A percentile compares a stretch with the other conserved stretches of the same genome.
These are phyloP conservation scores for Takifugu flavidus DNA, from an alignment of 2,113 vertebrate genomes.

Conservation along the genomic window DNA sequence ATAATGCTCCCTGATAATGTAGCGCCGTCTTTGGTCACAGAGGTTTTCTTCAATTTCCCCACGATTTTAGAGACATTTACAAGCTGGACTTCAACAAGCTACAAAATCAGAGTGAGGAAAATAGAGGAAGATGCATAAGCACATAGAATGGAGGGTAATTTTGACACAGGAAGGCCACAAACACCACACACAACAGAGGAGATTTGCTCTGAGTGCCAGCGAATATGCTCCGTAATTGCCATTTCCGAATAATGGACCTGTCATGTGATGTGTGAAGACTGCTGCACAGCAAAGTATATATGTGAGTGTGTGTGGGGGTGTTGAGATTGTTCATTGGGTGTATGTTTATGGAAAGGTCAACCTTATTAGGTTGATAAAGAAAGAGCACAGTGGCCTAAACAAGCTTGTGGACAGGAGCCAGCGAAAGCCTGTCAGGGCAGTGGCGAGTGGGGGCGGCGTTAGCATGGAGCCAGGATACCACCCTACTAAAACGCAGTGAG, in stretches of 20 bases:
- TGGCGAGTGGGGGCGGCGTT: conserved; percentile 1
- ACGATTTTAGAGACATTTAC: conserved; percentile 34
- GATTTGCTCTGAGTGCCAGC: conserved; percentile 46
- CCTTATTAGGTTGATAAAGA: conserved; percentile 67
- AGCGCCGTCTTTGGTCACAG: conserved; percentile 6
- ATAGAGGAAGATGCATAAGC: conserved; percentile 10
- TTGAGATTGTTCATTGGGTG: conserved; percentile 43
- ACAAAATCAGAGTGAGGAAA: conserved; percentile 23
- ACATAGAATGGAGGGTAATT: conserved; percentile 22
- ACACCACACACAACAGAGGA: conserved; percentile 35
- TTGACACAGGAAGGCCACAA: conserved; percentile 28
- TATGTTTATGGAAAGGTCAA: conserved; percentile 72
- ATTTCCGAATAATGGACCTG: conserved; percentile 70
- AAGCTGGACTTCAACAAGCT: conserved; percentile 11
- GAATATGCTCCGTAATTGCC: conserved; percentile 50
- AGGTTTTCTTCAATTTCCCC: conserved; percentile 17
- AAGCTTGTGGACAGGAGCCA: conserved; percentile 47
- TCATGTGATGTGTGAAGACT: conserved; percentile 48
- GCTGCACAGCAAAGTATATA: conserved; percentile 15
- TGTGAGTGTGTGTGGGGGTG: too few relatives aligned
- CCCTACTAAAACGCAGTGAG: too few relatives aligned
- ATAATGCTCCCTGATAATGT: conserved; percentile 13
- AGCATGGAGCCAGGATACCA: too few relatives aligned
- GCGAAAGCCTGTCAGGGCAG: conserved; percentile 45
- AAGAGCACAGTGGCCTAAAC: conserved; percentile 60